A percentile compares a stretch with the other conserved stretches of the same genome.
Evolutionary conservation across 2,113 vertebrate species (phyloP).

Genomic region (Cyprinodon tularosa): DNA sequence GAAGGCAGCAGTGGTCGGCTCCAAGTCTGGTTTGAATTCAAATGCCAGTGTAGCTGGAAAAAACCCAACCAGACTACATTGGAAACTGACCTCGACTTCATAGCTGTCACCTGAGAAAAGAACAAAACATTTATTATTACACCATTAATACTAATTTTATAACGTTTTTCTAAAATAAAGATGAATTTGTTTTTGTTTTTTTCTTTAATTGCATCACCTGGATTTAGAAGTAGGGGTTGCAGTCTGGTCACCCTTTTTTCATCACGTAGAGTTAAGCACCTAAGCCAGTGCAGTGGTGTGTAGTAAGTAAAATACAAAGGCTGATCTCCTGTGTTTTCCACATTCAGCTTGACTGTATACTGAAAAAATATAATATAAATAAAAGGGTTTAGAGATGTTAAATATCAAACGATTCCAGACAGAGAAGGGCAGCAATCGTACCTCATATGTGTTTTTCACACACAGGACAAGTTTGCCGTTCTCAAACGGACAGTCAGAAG

Average conservation of each 20-base stretch:
- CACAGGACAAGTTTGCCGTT: conserved; percentile 78
- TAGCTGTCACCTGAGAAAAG: conserved; percentile 75
- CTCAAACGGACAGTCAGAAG: conserved; percentile 41
- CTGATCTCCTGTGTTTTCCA: conserved; percentile 78
- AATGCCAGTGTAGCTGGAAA: conserved; percentile 80
- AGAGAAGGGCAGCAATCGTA: conserved; percentile 7
- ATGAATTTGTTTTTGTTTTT: background rate
- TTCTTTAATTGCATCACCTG: conserved; percentile 74
- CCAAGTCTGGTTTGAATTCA: conserved; percentile 77
- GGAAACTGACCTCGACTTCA: conserved; percentile 78
- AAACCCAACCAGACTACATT: conserved; percentile 75
- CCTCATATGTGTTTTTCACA: conserved; percentile 52
- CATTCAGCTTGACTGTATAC: conserved; percentile 60
- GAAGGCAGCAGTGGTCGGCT: conserved; percentile 68
- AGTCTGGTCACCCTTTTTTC: conserved; percentile 58
- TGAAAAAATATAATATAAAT: background rate
- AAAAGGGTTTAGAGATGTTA: background rate
- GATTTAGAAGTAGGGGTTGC: conserved; percentile 70
- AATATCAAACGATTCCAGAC: background rate
- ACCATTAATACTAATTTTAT: background rate
- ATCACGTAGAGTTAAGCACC: conserved; percentile 67
- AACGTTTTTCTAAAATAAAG: background rate
- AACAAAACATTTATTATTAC: background rate
- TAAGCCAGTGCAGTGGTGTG: conserved; percentile 47
- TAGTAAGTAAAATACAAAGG: conserved; percentile 79